Conservation (phyloP, 2,797 vertebrate genomes). For the Geotrypetes seraphini region DNA sequence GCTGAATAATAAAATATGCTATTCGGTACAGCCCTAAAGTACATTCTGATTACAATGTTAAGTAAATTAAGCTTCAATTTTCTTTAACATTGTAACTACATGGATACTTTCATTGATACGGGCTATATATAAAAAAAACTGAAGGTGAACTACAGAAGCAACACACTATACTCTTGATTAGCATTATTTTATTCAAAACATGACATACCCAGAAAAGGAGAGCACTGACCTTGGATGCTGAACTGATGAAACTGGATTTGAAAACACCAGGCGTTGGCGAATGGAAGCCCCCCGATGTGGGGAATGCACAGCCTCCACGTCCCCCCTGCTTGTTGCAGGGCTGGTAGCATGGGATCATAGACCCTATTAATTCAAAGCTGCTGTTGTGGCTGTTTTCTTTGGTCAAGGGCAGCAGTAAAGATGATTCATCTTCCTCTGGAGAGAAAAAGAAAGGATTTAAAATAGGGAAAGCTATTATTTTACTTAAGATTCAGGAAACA, state of each 20-base stretch:
- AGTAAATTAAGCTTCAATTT: too few species aligned
- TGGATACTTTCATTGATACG: too few species aligned
- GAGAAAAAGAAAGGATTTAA: too few species aligned
- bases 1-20: too few species aligned
- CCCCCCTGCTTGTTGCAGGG: slow-evolving; percentile 68
- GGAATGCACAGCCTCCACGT: slow-evolving; percentile 41
- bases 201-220: too few species aligned
- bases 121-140: too few species aligned
- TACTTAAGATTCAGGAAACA: accelerated
- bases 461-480: neutral
- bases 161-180: too few species aligned
- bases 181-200: too few species aligned
- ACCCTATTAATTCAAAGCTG: slow-evolving; percentile 88
- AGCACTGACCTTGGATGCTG: slow-evolving; percentile 85
- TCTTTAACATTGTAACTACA: too few species aligned
- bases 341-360: slow-evolving; percentile 93
- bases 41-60: too few species aligned
- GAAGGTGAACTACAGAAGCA: too few species aligned
- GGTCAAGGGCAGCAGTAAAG: slow-evolving; percentile 52
- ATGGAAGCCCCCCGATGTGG: slow-evolving; percentile 55
- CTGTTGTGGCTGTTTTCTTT: slow-evolving; percentile 94
- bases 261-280: slow-evolving; percentile 89
- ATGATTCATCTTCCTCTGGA: slow-evolving; percentile 84
- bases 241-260: slow-evolving; percentile 80
- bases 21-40: too few species aligned